Percentiles rank a stretch among this genome's conserved stretches.
Conservation (phyloP, 2,888 invertebrate species). For the Panzeria rudis region DNA sequence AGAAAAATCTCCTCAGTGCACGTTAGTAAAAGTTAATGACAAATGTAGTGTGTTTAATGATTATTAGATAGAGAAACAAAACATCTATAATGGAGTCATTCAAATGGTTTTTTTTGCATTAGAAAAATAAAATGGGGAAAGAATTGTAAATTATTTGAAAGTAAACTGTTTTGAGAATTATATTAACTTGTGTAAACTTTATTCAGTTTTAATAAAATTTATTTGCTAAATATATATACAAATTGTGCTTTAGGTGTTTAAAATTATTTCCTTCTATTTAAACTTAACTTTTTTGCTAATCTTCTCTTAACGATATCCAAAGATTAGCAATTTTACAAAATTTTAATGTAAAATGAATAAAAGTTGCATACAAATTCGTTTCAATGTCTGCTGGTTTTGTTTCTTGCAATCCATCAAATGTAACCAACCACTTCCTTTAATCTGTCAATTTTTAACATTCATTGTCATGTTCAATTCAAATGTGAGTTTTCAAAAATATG, state of each 20-base stretch:
- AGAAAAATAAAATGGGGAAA: background rate
- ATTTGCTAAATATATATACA: too few relatives aligned
- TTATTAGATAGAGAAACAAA: slow-evolving; percentile 33
- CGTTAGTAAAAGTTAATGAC: background rate
- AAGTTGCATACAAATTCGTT: slow-evolving; percentile 25
- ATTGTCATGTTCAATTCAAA: slow-evolving; percentile 69
- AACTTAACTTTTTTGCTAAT: background rate
- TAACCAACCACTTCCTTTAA: slow-evolving; percentile 62
- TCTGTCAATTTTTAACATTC: slow-evolving; percentile 70
- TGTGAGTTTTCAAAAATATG: slow-evolving; percentile 35
- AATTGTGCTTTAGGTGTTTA: too few relatives aligned
- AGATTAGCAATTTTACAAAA: background rate
- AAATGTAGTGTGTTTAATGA: slow-evolving; percentile 48
- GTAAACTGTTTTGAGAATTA: slow-evolving; percentile 15
- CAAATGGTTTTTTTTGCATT: slow-evolving; percentile 5
- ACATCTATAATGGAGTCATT: slow-evolving; percentile 44
- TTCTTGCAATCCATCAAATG: slow-evolving; percentile 56
- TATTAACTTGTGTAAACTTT: background rate
- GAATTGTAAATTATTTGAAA: slow-evolving; percentile 50
- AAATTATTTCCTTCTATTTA: too few relatives aligned
- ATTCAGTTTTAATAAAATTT: background rate
- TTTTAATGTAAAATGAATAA: slow-evolving; percentile 11
- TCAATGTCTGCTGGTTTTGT: slow-evolving; percentile 33
- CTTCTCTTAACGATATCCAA: background rate
- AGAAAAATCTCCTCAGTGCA: slow-evolving; percentile 10